Evolutionary conservation across 1,140 invertebrate genomes (phyloP), one percentile per base, ranked within the genome.

Genomic region (Plectus sambesii): DNA sequence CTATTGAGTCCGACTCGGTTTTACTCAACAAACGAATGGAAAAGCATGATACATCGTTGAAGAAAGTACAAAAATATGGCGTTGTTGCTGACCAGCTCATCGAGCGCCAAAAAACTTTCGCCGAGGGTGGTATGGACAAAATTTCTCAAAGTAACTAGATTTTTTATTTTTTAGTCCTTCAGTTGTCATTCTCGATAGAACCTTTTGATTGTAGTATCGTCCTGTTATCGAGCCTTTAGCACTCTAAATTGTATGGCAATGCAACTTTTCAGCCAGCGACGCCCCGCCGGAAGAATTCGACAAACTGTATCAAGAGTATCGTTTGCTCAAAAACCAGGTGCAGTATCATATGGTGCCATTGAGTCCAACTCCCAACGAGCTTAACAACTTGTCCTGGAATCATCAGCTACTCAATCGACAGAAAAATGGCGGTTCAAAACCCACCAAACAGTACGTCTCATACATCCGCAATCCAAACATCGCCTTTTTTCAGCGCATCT

Each of bases 281-380:
- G n/a, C n/a, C n/a, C n/a, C 24, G 65, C 62, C 63, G 0, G 39
- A 58, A 15, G 62, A 68, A 26, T 47, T 58, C 3, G 40, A 56
- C 9, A 17, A 53, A 35, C 55, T 68, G 0, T 48, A 66, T 27
- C 41, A 58, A 19, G 63, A 66, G 47, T 66, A 66, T 48, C 50
- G 63, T n/a, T 35, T 66, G 9, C 39, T 66, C 37, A 60, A 55
- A 29, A 68, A 53, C 22, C 63, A 66, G 52, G 49, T 66, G 33
- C 64, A 69, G 37, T 62, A 62, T 45, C 61, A 63, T 39, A 45
- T 63, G 42, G 57, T 66, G 17, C 61, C 61, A 9, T 49, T 63
- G 15, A 62, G 58, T 49, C 47, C 57, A 29, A 51, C n/a, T n/a
- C n/a, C n/a, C n/a, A n/a, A n/a, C n/a, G n/a, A 49, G 20, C 49